Evolutionary conservation across 2,797 vertebrate genomes (phyloP).

Genomic region (Petrocephalus schoutedeni): DNA sequence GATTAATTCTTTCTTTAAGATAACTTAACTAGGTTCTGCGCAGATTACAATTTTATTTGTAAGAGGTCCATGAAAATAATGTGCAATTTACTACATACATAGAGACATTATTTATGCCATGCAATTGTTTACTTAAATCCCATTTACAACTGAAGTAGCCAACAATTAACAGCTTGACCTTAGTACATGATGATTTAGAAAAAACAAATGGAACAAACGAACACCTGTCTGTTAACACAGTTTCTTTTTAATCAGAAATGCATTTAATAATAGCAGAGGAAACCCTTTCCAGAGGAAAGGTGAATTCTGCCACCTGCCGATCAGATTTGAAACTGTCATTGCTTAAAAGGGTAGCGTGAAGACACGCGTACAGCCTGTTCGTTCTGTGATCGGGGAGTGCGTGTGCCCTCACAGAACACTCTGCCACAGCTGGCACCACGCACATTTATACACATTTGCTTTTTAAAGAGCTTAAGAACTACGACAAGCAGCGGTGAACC

Average conservation of each 20-base stretch:
- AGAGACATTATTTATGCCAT: background rate
- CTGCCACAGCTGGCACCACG: background rate
- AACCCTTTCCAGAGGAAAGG: background rate
- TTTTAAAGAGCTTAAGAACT: background rate
- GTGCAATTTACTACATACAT: background rate
- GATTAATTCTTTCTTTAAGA: background rate
- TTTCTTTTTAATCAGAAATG: background rate
- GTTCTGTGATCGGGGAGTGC: background rate
- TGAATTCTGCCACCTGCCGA: slow-evolving; percentile 23
- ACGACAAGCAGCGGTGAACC: background rate
- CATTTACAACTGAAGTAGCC: background rate
- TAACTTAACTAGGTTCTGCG: background rate
- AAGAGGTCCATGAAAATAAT: background rate
- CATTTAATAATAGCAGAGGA: background rate
- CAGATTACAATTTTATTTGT: background rate
- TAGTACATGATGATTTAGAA: background rate
- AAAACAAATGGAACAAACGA: background rate
- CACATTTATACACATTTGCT: background rate
- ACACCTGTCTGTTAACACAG: background rate
- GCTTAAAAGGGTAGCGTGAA: background rate
- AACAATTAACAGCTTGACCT: background rate
- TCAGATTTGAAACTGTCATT: slow-evolving; percentile 8
- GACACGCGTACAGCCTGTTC: background rate
- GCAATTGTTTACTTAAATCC: background rate
- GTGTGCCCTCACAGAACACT: background rate